phyloP scores from a whole-genome alignment of 2,797 vertebrate species.

The Oophaga sylvatica region DNA sequence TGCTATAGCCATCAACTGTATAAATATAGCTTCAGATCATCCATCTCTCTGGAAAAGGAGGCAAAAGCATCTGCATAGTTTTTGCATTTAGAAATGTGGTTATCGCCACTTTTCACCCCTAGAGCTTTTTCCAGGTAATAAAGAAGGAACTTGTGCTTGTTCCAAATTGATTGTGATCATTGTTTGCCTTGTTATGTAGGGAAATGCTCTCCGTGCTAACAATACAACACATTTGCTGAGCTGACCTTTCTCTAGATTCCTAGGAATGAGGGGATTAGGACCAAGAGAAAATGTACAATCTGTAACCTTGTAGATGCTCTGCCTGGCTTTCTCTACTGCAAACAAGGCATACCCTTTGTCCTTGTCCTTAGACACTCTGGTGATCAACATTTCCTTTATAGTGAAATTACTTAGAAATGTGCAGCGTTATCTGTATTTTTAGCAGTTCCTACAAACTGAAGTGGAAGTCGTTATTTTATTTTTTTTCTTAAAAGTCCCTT shows the following conservation, averaged over 20 bases:
- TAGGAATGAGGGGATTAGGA: not conserved
- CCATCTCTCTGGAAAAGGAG: not conserved
- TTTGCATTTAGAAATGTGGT: not conserved
- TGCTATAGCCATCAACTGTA: too few species aligned
- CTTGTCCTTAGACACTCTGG: not conserved
- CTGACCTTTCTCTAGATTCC: not conserved
- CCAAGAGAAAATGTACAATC: not conserved
- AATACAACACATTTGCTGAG: not conserved
- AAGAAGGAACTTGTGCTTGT: not conserved
- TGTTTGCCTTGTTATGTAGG: not conserved
- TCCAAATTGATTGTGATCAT: not conserved
- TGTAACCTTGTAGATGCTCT: not conserved
- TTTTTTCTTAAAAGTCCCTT: not conserved
- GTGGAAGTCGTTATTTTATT: not conserved
- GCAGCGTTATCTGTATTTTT: not conserved
- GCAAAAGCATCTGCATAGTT: not conserved
- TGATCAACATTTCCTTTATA: not conserved
- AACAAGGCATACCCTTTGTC: not conserved
- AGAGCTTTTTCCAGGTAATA: not conserved
- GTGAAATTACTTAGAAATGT: conserved; percentile 31
- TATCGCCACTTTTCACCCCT: not conserved
- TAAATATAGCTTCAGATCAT: too few species aligned
- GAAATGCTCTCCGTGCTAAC: not conserved
- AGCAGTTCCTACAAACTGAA: conserved; percentile 1
- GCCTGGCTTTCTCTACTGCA: not conserved